Percentiles rank a stretch among this genome's conserved stretches.
Conservation (phyloP, 2,113 vertebrate genomes). For the Upupa epops region DNA sequence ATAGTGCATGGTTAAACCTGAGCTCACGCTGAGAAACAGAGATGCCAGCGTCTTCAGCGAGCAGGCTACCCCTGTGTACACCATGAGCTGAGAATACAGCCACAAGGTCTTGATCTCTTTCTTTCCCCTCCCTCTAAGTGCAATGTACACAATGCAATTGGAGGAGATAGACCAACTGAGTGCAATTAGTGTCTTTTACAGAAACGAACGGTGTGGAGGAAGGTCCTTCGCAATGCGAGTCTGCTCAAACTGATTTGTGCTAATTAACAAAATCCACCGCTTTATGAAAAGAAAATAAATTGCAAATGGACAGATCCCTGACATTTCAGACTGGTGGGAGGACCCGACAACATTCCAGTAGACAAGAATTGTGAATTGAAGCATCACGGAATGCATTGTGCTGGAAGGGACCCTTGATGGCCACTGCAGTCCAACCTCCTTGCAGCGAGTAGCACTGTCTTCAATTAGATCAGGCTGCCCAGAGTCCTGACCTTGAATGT, state of each 20-base stretch:
- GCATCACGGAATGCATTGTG: too few species aligned
- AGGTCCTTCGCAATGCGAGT: background rate
- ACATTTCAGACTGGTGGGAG: background rate
- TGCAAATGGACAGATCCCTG: background rate
- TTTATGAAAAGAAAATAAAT: background rate
- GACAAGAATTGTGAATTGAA: background rate
- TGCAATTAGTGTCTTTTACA: background rate
- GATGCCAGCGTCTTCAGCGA: background rate
- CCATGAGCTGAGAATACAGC: background rate
- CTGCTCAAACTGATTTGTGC: background rate
- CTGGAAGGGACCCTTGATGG: too few species aligned
- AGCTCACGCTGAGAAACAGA: background rate
- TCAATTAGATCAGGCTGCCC: too few species aligned
- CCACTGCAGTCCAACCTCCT: too few species aligned
- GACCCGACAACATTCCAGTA: background rate
- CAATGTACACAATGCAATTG: background rate
- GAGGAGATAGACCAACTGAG: background rate
- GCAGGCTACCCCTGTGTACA: background rate
- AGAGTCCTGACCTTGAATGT: too few species aligned
- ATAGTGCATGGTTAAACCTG: background rate
- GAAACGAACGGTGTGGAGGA: background rate
- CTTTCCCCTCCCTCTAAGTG: background rate
- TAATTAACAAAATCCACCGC: background rate
- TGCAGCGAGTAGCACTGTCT: too few species aligned
- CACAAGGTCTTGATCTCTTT: background rate